Conservation (phyloP, 2,113 vertebrate genomes). For the Misgurnus mizolepis region DNA sequence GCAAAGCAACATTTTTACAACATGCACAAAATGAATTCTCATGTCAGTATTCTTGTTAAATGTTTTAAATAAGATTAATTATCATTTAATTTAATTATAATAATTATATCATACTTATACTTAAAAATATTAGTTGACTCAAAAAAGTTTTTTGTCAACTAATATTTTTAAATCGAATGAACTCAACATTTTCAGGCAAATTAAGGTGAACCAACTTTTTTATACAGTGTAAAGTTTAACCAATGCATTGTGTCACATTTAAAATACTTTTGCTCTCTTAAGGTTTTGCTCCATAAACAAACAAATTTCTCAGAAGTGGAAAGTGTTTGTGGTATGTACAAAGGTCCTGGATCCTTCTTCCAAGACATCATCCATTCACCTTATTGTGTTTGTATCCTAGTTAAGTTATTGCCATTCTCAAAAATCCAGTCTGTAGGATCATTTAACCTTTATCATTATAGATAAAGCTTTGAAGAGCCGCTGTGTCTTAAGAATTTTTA, state of each 20-base stretch:
- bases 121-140: too few species aligned
- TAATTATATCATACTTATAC: too few species aligned
- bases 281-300: not conserved
- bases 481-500: constrained; percentile 29
- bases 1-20: not conserved
- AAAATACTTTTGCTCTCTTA: not conserved
- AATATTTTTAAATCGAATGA: too few species aligned
- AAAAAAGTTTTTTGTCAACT: too few species aligned
- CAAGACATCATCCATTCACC: constrained; percentile 27
- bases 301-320: constrained; percentile 1
- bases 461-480: constrained; percentile 54
- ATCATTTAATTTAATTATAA: too few species aligned
- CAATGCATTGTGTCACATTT: not conserved
- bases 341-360: constrained; percentile 15
- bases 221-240: not conserved
- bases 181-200: too few species aligned
- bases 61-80: not conserved
- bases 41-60: not conserved
- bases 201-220: too few species aligned
- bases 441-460: constrained; percentile 33
- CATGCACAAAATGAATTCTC: not conserved
- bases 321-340: constrained; percentile 7
- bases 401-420: constrained; percentile 3
- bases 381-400: constrained; percentile 40
- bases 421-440: constrained; percentile 2